Conservation (phyloP, 2,113 vertebrate genomes). For the Datnioides undecimradiatus region DNA sequence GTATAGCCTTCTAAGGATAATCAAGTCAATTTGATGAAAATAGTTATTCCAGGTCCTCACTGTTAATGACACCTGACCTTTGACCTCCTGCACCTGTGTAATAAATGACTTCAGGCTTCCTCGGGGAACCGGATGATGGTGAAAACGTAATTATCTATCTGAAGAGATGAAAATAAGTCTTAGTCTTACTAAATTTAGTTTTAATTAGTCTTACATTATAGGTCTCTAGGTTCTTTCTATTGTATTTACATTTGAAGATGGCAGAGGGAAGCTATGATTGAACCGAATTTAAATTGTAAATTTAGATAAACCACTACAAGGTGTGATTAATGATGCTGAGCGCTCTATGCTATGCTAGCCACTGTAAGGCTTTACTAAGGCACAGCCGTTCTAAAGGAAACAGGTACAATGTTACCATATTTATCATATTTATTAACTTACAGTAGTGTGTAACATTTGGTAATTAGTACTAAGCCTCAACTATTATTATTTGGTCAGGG, state of each 20-base stretch:
- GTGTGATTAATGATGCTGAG: not conserved
- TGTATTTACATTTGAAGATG: not conserved
- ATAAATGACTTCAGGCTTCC: not conserved
- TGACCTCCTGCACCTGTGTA: not conserved
- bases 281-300: not conserved
- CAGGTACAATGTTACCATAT: no score
- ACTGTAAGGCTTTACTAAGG: not conserved
- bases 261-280: not conserved
- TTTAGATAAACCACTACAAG: not conserved
- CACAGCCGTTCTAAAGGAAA: no score
- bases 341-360: not conserved
- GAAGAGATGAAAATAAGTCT: not conserved
- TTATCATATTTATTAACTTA: no score
- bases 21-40: not conserved
- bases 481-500: no score
- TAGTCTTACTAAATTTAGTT: not conserved
- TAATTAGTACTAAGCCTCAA: no score
- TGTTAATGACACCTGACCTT: conserved; percentile 49
- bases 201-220: not conserved
- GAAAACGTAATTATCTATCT: not conserved
- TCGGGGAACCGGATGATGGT: not conserved
- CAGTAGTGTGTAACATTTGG: no score
- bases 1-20: no score
- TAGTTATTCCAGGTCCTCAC: not conserved
- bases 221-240: not conserved